Conservation (phyloP, 2,113 vertebrate species). For the Gymnorhina tibicen region DNA sequence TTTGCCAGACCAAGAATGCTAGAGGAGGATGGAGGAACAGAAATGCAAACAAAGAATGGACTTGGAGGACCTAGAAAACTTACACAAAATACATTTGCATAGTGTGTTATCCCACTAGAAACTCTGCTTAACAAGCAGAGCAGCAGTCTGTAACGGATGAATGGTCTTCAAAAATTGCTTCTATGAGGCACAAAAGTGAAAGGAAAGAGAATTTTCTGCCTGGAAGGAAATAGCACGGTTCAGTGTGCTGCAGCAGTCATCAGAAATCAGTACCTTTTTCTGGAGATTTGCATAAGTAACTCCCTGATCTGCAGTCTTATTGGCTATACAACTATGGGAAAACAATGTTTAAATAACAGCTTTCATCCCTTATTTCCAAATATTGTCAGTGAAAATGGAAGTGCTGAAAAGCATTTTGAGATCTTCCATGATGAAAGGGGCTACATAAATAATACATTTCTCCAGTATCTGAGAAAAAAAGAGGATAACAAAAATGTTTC, state of each 20-base stretch:
- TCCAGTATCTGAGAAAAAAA: not conserved
- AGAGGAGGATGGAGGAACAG: not conserved
- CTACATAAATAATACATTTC: not conserved
- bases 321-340: not conserved
- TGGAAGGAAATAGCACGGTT: not conserved
- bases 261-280: not conserved
- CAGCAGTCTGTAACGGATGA: not conserved
- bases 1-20: not conserved
- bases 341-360: not conserved
- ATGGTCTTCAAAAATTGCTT: not conserved
- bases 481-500: not conserved
- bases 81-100: not conserved
- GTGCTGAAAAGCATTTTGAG: not conserved
- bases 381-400: not conserved
- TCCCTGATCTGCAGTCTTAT: not conserved
- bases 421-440: not conserved
- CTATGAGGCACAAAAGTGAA: not conserved
- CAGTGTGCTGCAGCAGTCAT: not conserved
- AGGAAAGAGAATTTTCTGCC: conserved; percentile 14
- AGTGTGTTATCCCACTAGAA: not conserved
- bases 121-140: not conserved
- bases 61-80: not conserved
- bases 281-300: not conserved
- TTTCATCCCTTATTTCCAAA: conserved; percentile 4
- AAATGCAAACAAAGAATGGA: not conserved